These are phyloP conservation scores for Trissonchulus sp. DNA, from an alignment of 2,888 invertebrate genomes.

Conservation along the genomic window DNA sequence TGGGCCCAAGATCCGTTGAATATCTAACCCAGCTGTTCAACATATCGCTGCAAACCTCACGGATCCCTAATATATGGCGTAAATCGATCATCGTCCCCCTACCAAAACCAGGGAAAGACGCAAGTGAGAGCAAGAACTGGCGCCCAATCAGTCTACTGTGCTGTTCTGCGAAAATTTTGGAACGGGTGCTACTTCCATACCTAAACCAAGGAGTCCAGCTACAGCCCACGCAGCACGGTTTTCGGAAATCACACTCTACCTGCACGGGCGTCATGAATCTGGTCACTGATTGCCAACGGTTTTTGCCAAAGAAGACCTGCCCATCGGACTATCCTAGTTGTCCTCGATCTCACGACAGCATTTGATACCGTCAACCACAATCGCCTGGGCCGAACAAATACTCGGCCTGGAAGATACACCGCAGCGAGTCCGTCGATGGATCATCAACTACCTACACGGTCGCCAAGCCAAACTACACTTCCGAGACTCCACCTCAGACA, in stretches of 20 bases:
- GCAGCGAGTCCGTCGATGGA: too few species aligned
- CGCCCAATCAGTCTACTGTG: too few species aligned
- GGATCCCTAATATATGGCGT: background rate
- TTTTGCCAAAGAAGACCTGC: constrained; percentile 1
- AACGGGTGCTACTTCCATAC: background rate
- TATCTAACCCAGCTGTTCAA: background rate
- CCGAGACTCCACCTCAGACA: background rate
- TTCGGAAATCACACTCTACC: constrained; percentile 5
- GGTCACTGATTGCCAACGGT: background rate
- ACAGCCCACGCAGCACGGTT: background rate
- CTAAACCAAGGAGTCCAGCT: background rate
- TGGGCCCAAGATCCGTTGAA: background rate
- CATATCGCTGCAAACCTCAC: background rate
- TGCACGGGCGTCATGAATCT: too few species aligned
- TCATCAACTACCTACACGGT: too few species aligned
- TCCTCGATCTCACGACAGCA: background rate
- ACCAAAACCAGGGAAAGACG: constrained; percentile 1
- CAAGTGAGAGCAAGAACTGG: background rate
- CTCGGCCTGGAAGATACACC: too few species aligned
- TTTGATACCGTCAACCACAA: constrained; percentile 9
- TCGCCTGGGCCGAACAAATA: background rate
- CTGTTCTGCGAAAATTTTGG: constrained; percentile 11
- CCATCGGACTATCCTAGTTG: constrained; percentile 5
- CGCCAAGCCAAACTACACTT: background rate
- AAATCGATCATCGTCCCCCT: background rate